Evolutionary conservation across 2,888 invertebrate species (phyloP), one percentile per base, ranked within the genome.

Genomic region (Carabus problematicus): DNA sequence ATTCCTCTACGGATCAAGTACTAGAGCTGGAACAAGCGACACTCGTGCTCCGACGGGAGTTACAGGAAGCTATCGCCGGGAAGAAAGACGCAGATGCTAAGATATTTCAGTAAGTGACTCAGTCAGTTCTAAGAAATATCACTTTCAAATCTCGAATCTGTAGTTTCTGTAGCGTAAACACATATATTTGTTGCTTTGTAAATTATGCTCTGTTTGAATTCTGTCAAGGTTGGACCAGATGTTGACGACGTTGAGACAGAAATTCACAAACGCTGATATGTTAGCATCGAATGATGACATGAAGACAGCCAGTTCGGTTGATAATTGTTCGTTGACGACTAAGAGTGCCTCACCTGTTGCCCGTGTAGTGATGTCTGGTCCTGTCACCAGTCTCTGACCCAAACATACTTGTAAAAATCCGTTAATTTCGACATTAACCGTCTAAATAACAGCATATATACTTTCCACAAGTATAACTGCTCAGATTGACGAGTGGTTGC

Each of bases 81-180:
- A 86, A 86, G 73, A 85, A 84, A 72, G 84, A 81, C 73, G 85
- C 87, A 0, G 88, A 88, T 74, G 85, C 87, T 54, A 85, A 86
- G 74, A 81, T 85, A 58, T 80, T 82, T 75, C 87, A 87, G 88
- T 88, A 80, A 84, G 82, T 81, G 70, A 58, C 39, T 56, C n/a
- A n/a, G n/a, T n/a, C n/a, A n/a, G n/a, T n/a, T n/a, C n/a, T n/a
- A n/a, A n/a, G n/a, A n/a, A n/a, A n/a, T n/a, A n/a, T n/a, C n/a
- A n/a, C n/a, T n/a, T 47, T 47, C 16, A 1, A 12, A 7, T 0
- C 12, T 12, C 1, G 8, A 16, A 47, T 49, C 8, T n/a, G n/a
- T n/a, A n/a, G n/a, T n/a, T n/a, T n/a, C n/a, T n/a, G n/a, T n/a
- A n/a, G n/a, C n/a, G n/a, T n/a, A n/a, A n/a, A n/a, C n/a, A n/a